A percentile compares a stretch with the other conserved stretches of the same genome.
These are phyloP conservation scores for Reticulitermes lucifugus DNA, from an alignment of 2,888 invertebrate genomes.

Conservation along the genomic window DNA sequence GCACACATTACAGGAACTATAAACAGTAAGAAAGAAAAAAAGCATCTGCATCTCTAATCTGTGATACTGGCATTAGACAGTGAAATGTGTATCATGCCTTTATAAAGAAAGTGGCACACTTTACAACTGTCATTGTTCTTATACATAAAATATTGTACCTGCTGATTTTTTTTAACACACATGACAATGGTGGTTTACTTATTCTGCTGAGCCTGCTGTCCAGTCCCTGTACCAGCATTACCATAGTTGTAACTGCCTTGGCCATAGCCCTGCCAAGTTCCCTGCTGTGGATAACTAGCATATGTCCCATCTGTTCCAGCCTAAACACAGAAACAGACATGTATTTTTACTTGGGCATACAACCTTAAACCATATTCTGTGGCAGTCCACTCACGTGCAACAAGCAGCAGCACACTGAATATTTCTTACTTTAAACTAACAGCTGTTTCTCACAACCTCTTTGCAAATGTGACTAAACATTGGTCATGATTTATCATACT, in stretches of 20 bases:
- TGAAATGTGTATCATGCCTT: neutral
- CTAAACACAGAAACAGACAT: conserved; percentile 10
- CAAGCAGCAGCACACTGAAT: too few relatives aligned
- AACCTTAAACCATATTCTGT: neutral
- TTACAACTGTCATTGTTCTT: neutral
- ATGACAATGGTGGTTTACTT: neutral
- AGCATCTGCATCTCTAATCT: neutral
- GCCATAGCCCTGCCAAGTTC: conserved; percentile 53
- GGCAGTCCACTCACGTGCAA: neutral
- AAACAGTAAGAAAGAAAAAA: neutral
- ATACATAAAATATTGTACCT: conserved; percentile 6
- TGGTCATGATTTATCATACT: too few relatives aligned
- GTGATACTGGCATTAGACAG: neutral
- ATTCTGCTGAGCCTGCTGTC: neutral
- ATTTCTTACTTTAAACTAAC: too few relatives aligned
- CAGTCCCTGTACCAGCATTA: conserved; percentile 11
- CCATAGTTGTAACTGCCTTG: conserved; percentile 52
- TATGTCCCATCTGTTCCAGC: conserved; percentile 39
- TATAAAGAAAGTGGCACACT: neutral
- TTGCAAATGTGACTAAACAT: too few relatives aligned
- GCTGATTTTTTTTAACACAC: neutral
- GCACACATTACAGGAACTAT: conserved; percentile 30
- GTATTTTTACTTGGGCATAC: neutral
- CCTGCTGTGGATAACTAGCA: conserved; percentile 46
- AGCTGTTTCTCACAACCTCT: too few relatives aligned